These are phyloP conservation scores for Scaptomyza parva DNA, from an alignment of 2,888 invertebrate species.

Conservation along the genomic window DNA sequence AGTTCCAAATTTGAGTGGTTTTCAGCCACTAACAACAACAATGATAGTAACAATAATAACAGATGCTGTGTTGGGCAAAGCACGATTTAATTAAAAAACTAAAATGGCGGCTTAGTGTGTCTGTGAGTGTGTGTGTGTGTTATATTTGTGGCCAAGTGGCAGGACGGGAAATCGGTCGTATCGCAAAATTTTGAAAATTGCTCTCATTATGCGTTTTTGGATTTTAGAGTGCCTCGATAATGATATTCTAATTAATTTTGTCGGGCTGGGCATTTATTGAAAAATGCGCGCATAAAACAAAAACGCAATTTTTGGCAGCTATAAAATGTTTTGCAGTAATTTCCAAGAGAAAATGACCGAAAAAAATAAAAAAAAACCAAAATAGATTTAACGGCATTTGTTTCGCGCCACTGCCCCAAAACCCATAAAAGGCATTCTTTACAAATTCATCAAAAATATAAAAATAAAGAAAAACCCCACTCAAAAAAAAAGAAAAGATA, in stretches of 20 bases:
- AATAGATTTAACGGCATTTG: slow-evolving; percentile 58
- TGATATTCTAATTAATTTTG: slow-evolving; percentile 71
- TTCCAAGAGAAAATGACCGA: slow-evolving; percentile 38
- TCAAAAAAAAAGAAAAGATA: slow-evolving; percentile 34
- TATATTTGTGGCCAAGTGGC: slow-evolving; percentile 25
- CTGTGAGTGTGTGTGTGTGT: slow-evolving; percentile 23
- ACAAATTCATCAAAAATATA: slow-evolving; percentile 38
- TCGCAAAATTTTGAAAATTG: slow-evolving; percentile 72
- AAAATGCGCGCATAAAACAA: slow-evolving; percentile 52
- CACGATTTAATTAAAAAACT: slow-evolving; percentile 73
- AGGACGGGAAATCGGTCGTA: slow-evolving; percentile 27
- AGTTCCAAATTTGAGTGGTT: slow-evolving; percentile 60
- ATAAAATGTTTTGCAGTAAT: slow-evolving; percentile 44
- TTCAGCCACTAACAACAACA: slow-evolving; percentile 38
- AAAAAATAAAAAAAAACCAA: too few relatives aligned
- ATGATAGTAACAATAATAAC: slow-evolving; percentile 42
- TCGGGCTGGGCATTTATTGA: slow-evolving; percentile 48
- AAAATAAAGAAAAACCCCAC: slow-evolving; percentile 29
- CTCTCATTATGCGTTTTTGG: slow-evolving; percentile 73
- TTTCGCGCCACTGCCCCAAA: slow-evolving; percentile 42
- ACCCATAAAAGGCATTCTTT: slow-evolving; percentile 72
- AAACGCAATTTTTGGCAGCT: slow-evolving; percentile 21
- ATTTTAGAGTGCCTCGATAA: slow-evolving; percentile 60
- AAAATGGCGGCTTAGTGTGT: slow-evolving; percentile 61
- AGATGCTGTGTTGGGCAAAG: slow-evolving; percentile 48